A percentile compares a stretch with the other conserved stretches of the same genome.
These are phyloP conservation scores for Merodon equestris DNA, from an alignment of 2,888 invertebrate species.

Conservation along the genomic window DNA sequence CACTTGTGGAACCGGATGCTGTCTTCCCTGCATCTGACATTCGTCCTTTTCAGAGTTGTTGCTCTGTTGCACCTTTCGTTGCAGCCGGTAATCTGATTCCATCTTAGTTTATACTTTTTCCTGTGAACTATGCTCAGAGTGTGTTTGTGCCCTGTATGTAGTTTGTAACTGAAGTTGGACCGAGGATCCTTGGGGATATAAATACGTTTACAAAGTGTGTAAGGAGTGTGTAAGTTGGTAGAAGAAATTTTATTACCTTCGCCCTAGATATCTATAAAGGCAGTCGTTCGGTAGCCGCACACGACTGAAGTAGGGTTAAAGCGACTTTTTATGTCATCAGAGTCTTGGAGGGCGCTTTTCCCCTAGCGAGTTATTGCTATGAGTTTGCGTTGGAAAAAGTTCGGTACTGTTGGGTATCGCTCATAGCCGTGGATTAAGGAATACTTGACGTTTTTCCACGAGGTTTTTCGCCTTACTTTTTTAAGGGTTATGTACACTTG, in stretches of 20 bases:
- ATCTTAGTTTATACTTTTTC: conserved; percentile 53
- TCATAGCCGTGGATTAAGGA: too few species aligned
- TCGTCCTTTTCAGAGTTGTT: conserved; percentile 3
- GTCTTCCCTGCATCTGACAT: background rate
- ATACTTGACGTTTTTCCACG: too few species aligned
- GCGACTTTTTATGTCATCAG: conserved; percentile 6
- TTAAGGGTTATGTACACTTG: too few species aligned
- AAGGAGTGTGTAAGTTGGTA: conserved; percentile 30
- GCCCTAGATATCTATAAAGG: background rate
- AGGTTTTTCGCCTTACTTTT: too few species aligned
- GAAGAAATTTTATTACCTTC: conserved; percentile 45
- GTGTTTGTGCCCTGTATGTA: too few species aligned
- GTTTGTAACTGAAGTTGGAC: conserved; percentile 32
- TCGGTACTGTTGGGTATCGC: too few species aligned
- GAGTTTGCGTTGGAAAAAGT: conserved; percentile 36
- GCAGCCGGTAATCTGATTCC: conserved; percentile 57
- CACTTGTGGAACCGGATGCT: too few species aligned
- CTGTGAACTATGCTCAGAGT: too few species aligned
- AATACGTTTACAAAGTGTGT: conserved; percentile 61
- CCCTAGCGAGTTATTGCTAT: conserved; percentile 52
- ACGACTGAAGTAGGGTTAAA: conserved; percentile 21
- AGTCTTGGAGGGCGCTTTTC: conserved; percentile 37
- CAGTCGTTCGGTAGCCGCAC: conserved; percentile 5
- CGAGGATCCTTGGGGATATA: conserved; percentile 50
- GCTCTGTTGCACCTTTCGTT: conserved; percentile 41